Conservation (phyloP, 2,113 vertebrate species). For the Felis chaus region DNA sequence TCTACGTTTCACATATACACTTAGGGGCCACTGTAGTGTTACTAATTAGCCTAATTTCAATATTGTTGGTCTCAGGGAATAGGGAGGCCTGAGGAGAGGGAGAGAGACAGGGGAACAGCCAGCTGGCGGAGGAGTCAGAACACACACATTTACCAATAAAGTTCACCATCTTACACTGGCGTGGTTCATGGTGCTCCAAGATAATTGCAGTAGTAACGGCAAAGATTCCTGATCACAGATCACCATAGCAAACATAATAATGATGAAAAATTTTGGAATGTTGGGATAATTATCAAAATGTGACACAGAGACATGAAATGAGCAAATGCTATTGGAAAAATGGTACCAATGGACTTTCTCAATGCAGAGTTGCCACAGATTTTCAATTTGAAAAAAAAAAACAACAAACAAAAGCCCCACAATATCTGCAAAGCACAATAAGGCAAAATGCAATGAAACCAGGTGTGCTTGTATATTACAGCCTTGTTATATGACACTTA, state of each 20-base stretch:
- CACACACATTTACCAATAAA: background rate
- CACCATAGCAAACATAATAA: background rate
- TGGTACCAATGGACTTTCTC: background rate
- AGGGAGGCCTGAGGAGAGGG: background rate
- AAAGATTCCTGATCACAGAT: background rate
- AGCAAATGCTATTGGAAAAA: background rate
- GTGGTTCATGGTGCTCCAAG: background rate
- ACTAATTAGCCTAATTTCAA: background rate
- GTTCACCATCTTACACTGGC: background rate
- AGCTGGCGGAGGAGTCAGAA: rapidly evolving
- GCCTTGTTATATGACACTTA: background rate
- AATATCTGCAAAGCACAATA: background rate
- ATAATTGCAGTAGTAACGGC: background rate
- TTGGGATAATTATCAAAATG: background rate
- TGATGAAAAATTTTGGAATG: background rate
- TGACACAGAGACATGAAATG: background rate
- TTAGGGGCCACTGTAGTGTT: background rate
- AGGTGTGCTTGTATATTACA: background rate
- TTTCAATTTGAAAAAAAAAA: background rate
- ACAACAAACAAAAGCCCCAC: background rate
- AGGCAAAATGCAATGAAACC: background rate
- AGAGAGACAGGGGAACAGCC: background rate
- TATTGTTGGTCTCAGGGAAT: background rate
- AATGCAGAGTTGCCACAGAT: background rate
- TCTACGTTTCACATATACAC: background rate